Evolutionary conservation across 2,113 vertebrate species (phyloP), one percentile per base, ranked within the genome.

Genomic region (Papio anubis): DNA sequence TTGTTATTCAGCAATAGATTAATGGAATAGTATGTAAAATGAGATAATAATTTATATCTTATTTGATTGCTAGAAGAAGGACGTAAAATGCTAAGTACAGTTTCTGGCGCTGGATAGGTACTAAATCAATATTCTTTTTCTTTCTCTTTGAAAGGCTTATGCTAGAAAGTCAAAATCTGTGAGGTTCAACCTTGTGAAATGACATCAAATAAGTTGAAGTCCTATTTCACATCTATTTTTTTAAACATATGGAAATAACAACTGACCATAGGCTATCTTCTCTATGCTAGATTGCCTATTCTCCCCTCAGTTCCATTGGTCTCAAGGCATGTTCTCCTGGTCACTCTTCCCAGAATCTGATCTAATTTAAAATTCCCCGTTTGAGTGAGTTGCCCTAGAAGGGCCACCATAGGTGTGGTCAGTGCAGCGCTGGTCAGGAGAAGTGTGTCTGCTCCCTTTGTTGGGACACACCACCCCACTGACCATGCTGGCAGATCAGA

Each of bases 401-500:
- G 70, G 57, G 7, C 75, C 30, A 0, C 66, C 6, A 0, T 3
- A 18, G 43, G 23, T 59, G 75, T 27, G 57, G 8, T 40, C 14
- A 25, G n/a, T 3, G 38, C 61, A 82, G 48, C 30, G 0, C 27
- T 52, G 68, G 57, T 2, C 48, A n/a, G 1, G 21, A 16, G 1
- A 32, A 52, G 52, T 1, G 0, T 13, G 11, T 5, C 66, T 70
- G 6, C 2, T 32, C 57, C 11, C 6, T 50, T 12, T 32, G 12
- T 35, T 30, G 40, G 72, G 27, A 40, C 30, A 7, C 16, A 0
- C 27, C 59, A 66, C 30, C 9, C 23, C 25, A 2, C 50, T 5
- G 72, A 35, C 25, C 0, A 0, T 17, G 2, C 32, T 52, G 66
- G 61, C 38, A 17, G 9, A 1, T 35, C 1, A 2, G 23, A 45